Percentiles rank a stretch among this genome's conserved stretches.
phyloP scores from a whole-genome alignment of 2,888 invertebrate species.

The Aleiodes alternator region DNA sequence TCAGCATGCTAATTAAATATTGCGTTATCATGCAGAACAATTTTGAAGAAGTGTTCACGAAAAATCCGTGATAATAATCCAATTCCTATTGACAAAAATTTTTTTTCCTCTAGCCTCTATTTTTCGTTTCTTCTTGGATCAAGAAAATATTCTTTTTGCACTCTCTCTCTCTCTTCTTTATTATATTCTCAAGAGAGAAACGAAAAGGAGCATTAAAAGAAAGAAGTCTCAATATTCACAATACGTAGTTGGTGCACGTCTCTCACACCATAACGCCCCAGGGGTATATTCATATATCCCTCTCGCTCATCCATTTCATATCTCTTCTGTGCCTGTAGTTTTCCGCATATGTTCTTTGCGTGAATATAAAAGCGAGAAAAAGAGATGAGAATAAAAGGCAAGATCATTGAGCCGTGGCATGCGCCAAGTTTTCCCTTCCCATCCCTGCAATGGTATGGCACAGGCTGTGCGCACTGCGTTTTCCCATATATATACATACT shows the following conservation, averaged over 20 bases:
- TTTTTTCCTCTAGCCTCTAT: neutral
- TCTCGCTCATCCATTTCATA: constrained; percentile 22
- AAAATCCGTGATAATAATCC: neutral
- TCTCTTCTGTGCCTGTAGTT: constrained; percentile 25
- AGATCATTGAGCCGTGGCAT: constrained; percentile 45
- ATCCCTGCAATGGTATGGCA: constrained; percentile 1
- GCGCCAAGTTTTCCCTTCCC: constrained; percentile 20
- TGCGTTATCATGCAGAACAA: too few relatives aligned
- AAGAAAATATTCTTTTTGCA: neutral
- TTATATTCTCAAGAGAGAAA: too few relatives aligned
- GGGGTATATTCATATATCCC: neutral
- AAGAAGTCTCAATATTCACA: constrained; percentile 31
- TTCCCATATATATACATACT: constrained; percentile 22
- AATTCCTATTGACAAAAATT: neutral
- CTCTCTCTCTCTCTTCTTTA: too few relatives aligned
- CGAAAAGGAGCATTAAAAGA: neutral
- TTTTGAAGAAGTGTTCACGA: too few relatives aligned
- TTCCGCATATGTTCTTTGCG: constrained; percentile 25
- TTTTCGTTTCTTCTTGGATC: neutral
- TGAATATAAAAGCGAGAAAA: constrained; percentile 36
- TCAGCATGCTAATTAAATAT: too few relatives aligned
- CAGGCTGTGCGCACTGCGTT: constrained; percentile 36
- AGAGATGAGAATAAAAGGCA: constrained; percentile 29
- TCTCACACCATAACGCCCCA: constrained; percentile 6
- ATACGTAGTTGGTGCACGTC: constrained; percentile 21